phyloP scores from a whole-genome alignment of 2,797 vertebrate genomes.

The Catharus ustulatus region DNA sequence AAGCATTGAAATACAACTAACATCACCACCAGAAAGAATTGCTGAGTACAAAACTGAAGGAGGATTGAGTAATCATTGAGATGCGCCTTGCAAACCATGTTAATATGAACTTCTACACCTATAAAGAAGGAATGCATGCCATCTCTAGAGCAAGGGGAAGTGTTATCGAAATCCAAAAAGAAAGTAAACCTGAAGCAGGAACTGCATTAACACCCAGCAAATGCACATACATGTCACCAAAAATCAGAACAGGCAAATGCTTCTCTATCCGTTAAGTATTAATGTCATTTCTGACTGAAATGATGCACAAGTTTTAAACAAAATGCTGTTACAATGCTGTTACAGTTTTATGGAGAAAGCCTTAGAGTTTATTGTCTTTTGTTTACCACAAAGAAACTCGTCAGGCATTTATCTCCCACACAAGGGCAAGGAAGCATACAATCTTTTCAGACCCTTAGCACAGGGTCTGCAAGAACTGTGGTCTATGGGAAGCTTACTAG shows the following conservation, averaged over 20 bases:
- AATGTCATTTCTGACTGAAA: neutral
- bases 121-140: neutral
- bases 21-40: neutral
- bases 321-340: neutral
- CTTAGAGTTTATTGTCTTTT: neutral
- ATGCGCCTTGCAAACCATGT: accelerated
- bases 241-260: neutral
- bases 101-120: neutral
- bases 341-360: neutral
- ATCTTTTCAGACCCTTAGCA: neutral
- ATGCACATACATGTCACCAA: neutral
- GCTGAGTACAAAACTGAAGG: neutral
- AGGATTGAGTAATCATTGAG: neutral
- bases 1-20: neutral
- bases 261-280: neutral
- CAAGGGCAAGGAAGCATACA: neutral
- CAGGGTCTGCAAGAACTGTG: neutral
- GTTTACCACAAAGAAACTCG: neutral
- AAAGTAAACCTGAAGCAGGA: neutral
- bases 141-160: neutral
- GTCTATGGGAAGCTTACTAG: neutral
- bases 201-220: neutral
- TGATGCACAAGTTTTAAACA: neutral
- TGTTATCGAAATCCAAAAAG: neutral
- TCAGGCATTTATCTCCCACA: neutral